These are phyloP conservation scores for Achatina immaculata DNA, from an alignment of 1,140 invertebrate species.

Conservation along the genomic window DNA sequence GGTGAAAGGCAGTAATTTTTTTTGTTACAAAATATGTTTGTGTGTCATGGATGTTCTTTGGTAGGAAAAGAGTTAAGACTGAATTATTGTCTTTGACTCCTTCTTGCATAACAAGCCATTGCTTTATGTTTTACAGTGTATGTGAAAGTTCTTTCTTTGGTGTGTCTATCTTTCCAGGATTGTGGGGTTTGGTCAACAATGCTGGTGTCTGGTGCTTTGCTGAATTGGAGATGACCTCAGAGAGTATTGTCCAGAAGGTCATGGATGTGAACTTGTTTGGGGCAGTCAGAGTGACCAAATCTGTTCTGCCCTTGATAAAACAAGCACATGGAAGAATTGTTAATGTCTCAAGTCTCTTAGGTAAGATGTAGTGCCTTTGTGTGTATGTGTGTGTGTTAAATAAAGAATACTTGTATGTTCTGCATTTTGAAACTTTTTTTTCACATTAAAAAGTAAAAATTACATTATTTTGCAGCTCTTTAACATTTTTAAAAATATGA, in stretches of 20 bases:
- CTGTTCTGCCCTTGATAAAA: constrained; percentile 77
- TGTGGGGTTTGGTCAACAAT: constrained; percentile 92
- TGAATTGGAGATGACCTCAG: constrained; percentile 74
- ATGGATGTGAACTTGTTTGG: constrained; percentile 81
- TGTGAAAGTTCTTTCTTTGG: no score
- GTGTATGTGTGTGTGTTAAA: no score
- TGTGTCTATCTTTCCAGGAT: constrained; percentile 68
- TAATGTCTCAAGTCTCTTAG: constrained; percentile 77
- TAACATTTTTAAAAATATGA: no score
- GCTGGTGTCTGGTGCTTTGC: constrained; percentile 77
- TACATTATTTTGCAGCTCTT: no score
- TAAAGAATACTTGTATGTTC: no score
- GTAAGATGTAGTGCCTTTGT: constrained; percentile 77
- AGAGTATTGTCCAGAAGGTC: constrained; percentile 61
- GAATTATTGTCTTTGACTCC: neutral
- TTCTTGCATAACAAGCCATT: no score
- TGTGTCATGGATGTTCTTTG: no score
- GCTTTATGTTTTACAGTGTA: no score
- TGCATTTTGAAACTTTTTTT: no score
- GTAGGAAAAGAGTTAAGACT: neutral
- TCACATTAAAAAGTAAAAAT: no score
- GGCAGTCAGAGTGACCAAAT: constrained; percentile 82
- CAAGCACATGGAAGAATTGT: constrained; percentile 72
- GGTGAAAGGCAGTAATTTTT: neutral
- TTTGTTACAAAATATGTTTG: no score